A percentile compares a stretch with the other conserved stretches of the same genome.
phyloP scores from a whole-genome alignment of 2,888 invertebrate species.

The Anticlea derivata region DNA sequence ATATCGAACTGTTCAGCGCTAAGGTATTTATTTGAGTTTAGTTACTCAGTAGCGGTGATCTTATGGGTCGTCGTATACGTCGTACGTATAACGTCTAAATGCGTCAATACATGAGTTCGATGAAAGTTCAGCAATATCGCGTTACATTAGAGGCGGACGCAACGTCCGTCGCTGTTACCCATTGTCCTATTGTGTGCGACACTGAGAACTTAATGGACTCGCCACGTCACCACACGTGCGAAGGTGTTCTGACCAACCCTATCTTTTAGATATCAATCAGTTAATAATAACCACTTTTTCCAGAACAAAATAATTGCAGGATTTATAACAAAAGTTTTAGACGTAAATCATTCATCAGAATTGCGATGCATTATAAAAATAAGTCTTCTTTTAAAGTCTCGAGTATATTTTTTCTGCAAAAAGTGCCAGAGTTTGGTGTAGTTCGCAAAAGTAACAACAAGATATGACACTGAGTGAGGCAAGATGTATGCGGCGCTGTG shows the following conservation, averaged over 20 bases:
- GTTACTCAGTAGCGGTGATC: too few species aligned
- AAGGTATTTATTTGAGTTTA: background rate
- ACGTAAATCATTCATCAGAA: slow-evolving; percentile 1
- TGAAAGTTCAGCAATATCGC: slow-evolving; percentile 44
- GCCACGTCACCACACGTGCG: slow-evolving; percentile 38
- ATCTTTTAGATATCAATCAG: background rate
- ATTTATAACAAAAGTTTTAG: background rate
- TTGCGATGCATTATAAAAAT: slow-evolving; percentile 15
- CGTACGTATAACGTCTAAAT: slow-evolving; percentile 1
- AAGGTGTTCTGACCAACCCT: slow-evolving; percentile 5
- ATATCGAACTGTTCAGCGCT: background rate
- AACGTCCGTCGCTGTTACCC: slow-evolving; percentile 47
- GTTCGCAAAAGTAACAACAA: slow-evolving; percentile 58
- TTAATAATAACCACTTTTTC: background rate
- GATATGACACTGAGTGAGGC: slow-evolving; percentile 64
- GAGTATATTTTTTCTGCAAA: slow-evolving; percentile 19
- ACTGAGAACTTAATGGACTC: slow-evolving; percentile 78
- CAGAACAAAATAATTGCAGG: background rate
- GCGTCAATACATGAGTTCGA: slow-evolving; percentile 16
- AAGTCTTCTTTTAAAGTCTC: slow-evolving; percentile 12
- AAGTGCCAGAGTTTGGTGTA: slow-evolving; percentile 22
- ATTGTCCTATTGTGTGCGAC: slow-evolving; percentile 69
- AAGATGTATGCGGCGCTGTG: slow-evolving; percentile 74
- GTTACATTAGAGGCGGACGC: slow-evolving; percentile 59
- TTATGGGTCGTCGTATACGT: too few species aligned